Evolutionary conservation across 2,113 vertebrate genomes (phyloP).

Genomic region (Panthera uncia): DNA sequence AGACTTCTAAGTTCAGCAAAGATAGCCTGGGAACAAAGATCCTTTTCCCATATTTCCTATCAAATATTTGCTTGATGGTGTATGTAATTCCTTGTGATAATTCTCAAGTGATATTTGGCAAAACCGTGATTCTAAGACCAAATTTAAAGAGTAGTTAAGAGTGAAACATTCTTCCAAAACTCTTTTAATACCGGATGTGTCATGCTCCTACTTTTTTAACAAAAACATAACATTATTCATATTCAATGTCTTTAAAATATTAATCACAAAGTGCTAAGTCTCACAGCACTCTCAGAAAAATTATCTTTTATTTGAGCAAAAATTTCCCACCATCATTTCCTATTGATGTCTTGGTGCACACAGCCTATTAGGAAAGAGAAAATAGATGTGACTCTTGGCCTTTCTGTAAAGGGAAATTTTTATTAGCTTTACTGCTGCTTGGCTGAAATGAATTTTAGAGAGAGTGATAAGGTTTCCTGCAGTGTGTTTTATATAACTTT

Average conservation of each 20-base stretch:
- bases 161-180: neutral
- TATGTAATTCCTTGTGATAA: neutral
- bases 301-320: neutral
- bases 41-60: neutral
- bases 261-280: neutral
- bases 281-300: neutral
- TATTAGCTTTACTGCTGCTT: conserved; percentile 26
- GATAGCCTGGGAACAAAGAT: neutral
- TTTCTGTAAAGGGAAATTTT: conserved; percentile 16
- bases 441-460: neutral
- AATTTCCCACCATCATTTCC: neutral
- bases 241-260: neutral
- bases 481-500: neutral
- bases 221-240: neutral
- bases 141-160: neutral
- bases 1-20: neutral
- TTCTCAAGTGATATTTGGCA: neutral
- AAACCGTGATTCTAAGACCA: neutral
- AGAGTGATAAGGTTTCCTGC: neutral
- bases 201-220: neutral
- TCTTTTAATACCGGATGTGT: neutral
- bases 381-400: neutral
- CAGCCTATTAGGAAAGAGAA: neutral
- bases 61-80: neutral
- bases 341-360: neutral